A percentile compares a stretch with the other conserved stretches of the same genome.
Evolutionary conservation across 2,113 vertebrate species (phyloP).

Genomic region (Ictalurus furcatus): DNA sequence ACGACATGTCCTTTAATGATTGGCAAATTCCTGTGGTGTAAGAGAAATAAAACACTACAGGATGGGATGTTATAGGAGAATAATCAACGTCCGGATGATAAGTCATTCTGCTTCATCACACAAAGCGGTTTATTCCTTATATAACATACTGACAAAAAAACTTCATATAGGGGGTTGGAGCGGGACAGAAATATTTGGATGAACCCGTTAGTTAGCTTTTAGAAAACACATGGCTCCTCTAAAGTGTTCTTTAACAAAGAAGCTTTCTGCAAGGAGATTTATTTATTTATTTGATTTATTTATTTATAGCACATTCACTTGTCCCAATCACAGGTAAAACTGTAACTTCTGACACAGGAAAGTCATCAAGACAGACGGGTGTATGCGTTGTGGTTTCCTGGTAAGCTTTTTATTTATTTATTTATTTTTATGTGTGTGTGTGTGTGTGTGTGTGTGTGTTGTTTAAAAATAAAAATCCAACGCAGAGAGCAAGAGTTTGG

Average conservation of each 20-base stretch:
- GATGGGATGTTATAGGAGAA: too few relatives aligned
- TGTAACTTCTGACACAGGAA: neutral
- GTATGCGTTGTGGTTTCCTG: neutral
- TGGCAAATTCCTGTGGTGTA: neutral
- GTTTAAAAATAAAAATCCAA: too few relatives aligned
- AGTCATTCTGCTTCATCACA: too few relatives aligned
- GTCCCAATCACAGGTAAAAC: neutral
- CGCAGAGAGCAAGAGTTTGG: neutral
- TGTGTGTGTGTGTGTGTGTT: too few relatives aligned
- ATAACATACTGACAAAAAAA: neutral
- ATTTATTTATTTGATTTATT: too few relatives aligned
- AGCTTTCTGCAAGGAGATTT: neutral
- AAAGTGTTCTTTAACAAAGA: neutral
- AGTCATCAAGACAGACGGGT: neutral
- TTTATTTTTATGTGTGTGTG: too few relatives aligned
- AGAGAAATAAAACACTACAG: neutral
- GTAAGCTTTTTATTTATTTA: neutral
- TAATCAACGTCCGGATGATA: too few relatives aligned
- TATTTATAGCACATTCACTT: neutral
- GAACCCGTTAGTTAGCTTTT: neutral
- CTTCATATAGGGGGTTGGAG: too few relatives aligned
- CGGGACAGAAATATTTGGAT: neutral
- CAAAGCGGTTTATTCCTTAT: too few relatives aligned
- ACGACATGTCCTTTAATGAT: neutral
- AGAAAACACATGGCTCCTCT: neutral